Base-by-base conservation (phyloP, 1,140 invertebrate species). In the Drosophila nebulosa region DNA sequence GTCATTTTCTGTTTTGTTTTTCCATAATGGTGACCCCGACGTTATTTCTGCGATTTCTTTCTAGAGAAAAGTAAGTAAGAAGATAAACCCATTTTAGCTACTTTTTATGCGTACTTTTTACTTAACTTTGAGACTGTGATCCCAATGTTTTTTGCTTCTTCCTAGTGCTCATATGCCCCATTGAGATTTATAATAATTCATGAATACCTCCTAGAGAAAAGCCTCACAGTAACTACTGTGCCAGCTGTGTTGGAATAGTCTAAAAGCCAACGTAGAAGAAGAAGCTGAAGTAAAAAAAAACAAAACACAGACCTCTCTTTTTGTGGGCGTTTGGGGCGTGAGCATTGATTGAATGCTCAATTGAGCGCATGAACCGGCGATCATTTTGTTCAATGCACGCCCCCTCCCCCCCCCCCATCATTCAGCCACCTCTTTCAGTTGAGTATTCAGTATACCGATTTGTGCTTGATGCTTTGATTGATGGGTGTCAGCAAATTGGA, bases 281-380 rank as follows among this genome's bases (percentile, higher is more conserved):
- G 18, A 30, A 26, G 21, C 7, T 10, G 63, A 24, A 12, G 24
- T 2, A 14, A 22, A 32, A 27, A 21, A 32, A 24, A 42, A 27
- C 53, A 64, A 62, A 59, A 30, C 36, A 70, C 35, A 64, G 58
- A 55, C 62, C 61, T 69, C 53, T 69, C 56, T 70, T 64, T 61
- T 64, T 61, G 46, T 57, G 69, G 79, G 74, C 79, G 79, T 81
- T 59, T 61, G 64, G 78, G 79, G 79, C 74, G 79, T 81, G 59
- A 52, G 74, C 66, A 83, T 83, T 81, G 79, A 83, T 85, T 85
- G 80, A 85, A 85, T 65, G 80, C 76, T 79, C 80, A 84, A 84
- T 84, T 85, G 80, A 85, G 68, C 80, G 76, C 80, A 85, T 85
- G 80, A 84, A 85, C 80, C 55, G 65, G 64, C 69, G 80, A 85